These are phyloP conservation scores for Diuraphis noxia DNA, from an alignment of 1,140 invertebrate genomes.

Conservation along the genomic window DNA sequence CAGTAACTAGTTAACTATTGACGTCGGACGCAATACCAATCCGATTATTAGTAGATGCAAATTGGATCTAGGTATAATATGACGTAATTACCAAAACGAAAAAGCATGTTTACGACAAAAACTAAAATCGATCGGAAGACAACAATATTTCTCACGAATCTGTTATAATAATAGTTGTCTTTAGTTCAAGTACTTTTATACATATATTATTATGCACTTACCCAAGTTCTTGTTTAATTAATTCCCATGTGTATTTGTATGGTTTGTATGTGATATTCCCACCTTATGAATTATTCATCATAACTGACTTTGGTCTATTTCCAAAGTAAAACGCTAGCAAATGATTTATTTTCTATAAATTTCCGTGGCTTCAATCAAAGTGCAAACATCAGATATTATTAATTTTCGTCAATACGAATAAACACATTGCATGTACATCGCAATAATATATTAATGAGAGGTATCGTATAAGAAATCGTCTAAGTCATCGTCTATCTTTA, in stretches of 20 bases:
- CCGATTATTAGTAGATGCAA: background rate
- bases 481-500: background rate
- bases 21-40: background rate
- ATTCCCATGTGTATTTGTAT: background rate
- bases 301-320: conserved; percentile 4
- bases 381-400: background rate
- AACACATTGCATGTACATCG: background rate
- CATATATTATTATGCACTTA: background rate
- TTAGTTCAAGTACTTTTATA: background rate
- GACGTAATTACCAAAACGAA: background rate
- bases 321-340: background rate
- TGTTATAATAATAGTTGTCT: background rate
- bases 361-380: background rate
- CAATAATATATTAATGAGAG: background rate
- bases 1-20: background rate
- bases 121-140: background rate
- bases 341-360: background rate
- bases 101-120: background rate
- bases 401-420: background rate
- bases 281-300: background rate
- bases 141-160: background rate
- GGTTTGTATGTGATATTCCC: background rate
- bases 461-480: background rate
- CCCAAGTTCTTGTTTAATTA: background rate
- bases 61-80: background rate